These are phyloP conservation scores for Brachycybe producta DNA, from an alignment of 2,888 invertebrate genomes.

Conservation along the genomic window DNA sequence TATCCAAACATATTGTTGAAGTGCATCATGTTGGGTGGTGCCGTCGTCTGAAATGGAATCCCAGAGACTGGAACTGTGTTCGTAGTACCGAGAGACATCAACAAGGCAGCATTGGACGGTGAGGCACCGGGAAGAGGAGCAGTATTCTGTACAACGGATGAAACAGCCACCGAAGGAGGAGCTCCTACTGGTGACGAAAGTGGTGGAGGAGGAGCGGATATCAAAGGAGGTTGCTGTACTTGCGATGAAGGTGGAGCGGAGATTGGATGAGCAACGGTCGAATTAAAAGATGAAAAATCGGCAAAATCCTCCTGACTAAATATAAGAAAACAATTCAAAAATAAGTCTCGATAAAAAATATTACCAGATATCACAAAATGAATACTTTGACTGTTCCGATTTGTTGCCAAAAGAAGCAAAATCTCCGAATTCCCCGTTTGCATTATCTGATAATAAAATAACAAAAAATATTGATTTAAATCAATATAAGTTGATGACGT, in stretches of 20 bases:
- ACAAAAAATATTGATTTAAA: constrained; percentile 6
- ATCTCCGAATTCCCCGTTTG: constrained; percentile 62
- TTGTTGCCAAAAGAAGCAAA: constrained; percentile 51
- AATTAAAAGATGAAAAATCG: constrained; percentile 20
- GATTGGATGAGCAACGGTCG: constrained; percentile 17
- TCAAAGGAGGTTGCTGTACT: constrained; percentile 19
- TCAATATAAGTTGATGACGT: not conserved
- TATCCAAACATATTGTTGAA: too few species aligned
- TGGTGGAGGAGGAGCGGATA: constrained; percentile 18
- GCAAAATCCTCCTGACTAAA: constrained; percentile 21
- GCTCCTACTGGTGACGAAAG: constrained; percentile 20
- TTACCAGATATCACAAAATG: too few species aligned
- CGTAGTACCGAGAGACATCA: constrained; percentile 14
- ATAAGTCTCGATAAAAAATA: too few species aligned
- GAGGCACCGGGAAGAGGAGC: constrained; percentile 13
- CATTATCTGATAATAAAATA: constrained; percentile 16
- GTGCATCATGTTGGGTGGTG: too few species aligned
- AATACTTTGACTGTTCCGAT: constrained; percentile 13
- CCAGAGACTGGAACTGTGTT: too few species aligned
- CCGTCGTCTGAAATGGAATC: too few species aligned
- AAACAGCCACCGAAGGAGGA: constrained; percentile 10
- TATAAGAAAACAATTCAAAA: constrained; percentile 25
- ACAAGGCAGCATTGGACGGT: constrained; percentile 17
- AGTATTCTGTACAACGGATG: not conserved
- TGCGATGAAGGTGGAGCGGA: constrained; percentile 15